Evolutionary conservation across 1,140 invertebrate genomes (phyloP).

Genomic region (Sinonovacula constricta): DNA sequence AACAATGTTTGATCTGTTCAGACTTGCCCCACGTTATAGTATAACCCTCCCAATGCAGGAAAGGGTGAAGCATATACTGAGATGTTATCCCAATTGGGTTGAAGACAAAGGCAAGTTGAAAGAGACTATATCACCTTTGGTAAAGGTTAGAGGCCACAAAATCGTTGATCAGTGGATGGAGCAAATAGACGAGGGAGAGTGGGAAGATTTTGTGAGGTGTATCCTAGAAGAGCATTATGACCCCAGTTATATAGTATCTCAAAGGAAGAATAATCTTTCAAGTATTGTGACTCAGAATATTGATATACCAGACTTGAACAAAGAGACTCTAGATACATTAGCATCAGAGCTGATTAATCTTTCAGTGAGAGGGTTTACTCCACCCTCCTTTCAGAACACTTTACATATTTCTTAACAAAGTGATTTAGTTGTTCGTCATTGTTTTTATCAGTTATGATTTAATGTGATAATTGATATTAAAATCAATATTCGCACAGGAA

Average conservation of each 20-base stretch:
- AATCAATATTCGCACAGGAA: no score
- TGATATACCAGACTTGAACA: no score
- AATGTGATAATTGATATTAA: no score
- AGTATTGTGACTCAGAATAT: no score
- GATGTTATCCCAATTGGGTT: slow-evolving; percentile 60
- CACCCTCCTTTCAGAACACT: no score
- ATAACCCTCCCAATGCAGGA: slow-evolving; percentile 59
- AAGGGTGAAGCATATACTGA: slow-evolving; percentile 62
- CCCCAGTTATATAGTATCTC: slow-evolving; percentile 58
- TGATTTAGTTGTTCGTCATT: no score
- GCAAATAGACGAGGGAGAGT: slow-evolving; percentile 52
- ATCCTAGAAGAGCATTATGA: slow-evolving; percentile 67
- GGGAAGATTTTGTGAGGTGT: slow-evolving; percentile 61
- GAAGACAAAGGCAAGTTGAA: slow-evolving; percentile 56
- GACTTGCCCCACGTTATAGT: slow-evolving; percentile 50
- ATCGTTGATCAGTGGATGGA: slow-evolving; percentile 49
- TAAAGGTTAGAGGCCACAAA: slow-evolving; percentile 22
- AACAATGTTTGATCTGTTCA: slow-evolving; percentile 53
- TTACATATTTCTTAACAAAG: no score
- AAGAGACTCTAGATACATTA: no score
- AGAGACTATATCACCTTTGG: slow-evolving; percentile 47
- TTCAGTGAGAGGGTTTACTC: no score
- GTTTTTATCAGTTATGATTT: no score
- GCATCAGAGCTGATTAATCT: no score
- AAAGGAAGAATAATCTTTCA: slow-evolving; percentile 60